Evolutionary conservation across 2,888 invertebrate genomes (phyloP).

Genomic region (Cerastis rubricosa): DNA sequence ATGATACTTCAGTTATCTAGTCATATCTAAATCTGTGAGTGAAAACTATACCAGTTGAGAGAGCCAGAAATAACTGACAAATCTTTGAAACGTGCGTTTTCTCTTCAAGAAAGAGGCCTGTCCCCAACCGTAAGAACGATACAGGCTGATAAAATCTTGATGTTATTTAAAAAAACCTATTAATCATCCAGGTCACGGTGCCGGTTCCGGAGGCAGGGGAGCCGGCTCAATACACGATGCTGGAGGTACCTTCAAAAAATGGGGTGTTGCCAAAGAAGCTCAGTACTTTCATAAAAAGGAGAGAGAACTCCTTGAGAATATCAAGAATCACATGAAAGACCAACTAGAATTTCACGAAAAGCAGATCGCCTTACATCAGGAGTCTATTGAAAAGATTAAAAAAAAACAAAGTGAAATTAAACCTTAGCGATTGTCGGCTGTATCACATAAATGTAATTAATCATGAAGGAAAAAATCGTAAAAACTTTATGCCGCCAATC

Average conservation of each 20-base stretch:
- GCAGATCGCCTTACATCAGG: conserved; percentile 14
- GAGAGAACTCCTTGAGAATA: conserved; percentile 4
- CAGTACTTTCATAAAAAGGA: conserved; percentile 29
- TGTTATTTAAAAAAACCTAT: not conserved
- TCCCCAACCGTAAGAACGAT: too few species aligned
- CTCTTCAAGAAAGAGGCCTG: not conserved
- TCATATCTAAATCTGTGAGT: too few species aligned
- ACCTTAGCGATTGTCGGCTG: not conserved
- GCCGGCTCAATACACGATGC: conserved; percentile 17
- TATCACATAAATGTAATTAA: not conserved
- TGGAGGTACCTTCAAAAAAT: conserved; percentile 6
- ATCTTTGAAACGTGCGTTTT: not conserved
- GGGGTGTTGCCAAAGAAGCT: conserved; percentile 34
- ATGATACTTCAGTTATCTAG: too few species aligned
- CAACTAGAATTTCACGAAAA: conserved; percentile 21
- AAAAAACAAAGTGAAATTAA: not conserved
- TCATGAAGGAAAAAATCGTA: not conserved
- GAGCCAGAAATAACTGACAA: not conserved
- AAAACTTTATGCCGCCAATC: not conserved
- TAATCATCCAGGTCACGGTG: not conserved
- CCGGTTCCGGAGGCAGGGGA: not conserved
- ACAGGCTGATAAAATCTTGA: not conserved
- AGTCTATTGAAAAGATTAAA: conserved; percentile 15
- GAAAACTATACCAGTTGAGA: not conserved
- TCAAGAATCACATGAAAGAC: conserved; percentile 6